A percentile compares a stretch with the other conserved stretches of the same genome.
phyloP scores from a whole-genome alignment of 1,140 invertebrate species.

The Pemphigus obesinymphae region DNA sequence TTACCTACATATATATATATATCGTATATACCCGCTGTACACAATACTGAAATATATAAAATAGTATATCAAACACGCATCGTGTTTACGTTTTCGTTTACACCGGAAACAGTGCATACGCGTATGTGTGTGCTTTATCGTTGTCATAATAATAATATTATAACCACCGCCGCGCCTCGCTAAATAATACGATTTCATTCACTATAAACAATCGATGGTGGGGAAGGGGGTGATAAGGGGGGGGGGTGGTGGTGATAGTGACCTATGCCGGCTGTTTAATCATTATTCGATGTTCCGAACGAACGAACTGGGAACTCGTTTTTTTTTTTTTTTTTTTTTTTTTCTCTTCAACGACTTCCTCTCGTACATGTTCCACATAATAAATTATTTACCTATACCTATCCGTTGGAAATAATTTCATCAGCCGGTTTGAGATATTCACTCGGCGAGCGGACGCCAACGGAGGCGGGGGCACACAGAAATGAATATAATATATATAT shows the following conservation, averaged over 20 bases:
- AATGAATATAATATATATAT: background rate
- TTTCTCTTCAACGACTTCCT: slow-evolving; percentile 10
- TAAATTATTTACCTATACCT: slow-evolving; percentile 34
- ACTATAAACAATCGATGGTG: background rate
- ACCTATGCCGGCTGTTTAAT: slow-evolving; percentile 12
- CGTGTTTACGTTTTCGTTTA: background rate
- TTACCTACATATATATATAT: no score
- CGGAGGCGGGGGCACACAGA: background rate
- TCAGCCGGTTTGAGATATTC: slow-evolving; percentile 35
- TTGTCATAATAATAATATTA: no score
- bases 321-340: background rate
- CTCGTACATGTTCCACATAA: slow-evolving; percentile 23
- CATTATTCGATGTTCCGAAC: slow-evolving; percentile 13
- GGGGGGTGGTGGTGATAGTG: no score
- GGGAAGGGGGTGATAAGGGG: no score
- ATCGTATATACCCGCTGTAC: no score
- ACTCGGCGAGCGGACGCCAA: background rate
- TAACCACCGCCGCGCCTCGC: background rate
- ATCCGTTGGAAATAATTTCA: slow-evolving; percentile 36
- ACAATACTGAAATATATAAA: no score
- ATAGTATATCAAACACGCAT: no score
- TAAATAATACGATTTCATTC: slow-evolving; percentile 9
- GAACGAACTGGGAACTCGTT: slow-evolving; percentile 23
- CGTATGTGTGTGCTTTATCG: background rate
- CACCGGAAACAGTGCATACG: background rate